phyloP scores from a whole-genome alignment of 92 coral and sea anemone species.

The Umimayanthus chanpuru region DNA sequence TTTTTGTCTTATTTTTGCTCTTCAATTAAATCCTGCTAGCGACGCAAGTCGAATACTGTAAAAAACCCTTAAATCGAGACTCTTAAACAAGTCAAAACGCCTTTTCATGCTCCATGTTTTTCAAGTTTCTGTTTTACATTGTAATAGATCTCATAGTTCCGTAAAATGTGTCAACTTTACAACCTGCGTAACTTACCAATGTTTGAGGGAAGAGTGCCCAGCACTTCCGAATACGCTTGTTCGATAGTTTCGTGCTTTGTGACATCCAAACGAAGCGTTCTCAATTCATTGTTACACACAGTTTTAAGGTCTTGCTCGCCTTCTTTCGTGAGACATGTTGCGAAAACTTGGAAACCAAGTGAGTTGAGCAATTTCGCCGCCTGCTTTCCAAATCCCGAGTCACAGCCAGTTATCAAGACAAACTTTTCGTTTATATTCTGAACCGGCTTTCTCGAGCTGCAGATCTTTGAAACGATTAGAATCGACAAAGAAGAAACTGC shows the following conservation, averaged over 20 bases:
- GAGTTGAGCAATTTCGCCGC: conserved; percentile 49
- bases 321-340: conserved; percentile 52
- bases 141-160: no score
- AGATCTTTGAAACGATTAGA: background rate
- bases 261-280: conserved; percentile 52
- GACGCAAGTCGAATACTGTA: no score
- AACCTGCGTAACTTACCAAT: conserved; percentile 14
- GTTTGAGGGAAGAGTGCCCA: conserved; percentile 18
- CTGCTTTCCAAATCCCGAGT: conserved; percentile 55
- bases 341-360: conserved; percentile 55
- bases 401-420: conserved; percentile 61
- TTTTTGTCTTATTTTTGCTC: no score
- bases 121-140: no score
- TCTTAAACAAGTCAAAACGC: no score
- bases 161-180: no score
- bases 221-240: conserved; percentile 46
- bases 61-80: no score
- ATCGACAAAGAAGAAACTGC: background rate
- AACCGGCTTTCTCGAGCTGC: conserved; percentile 6
- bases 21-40: no score
- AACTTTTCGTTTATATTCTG: conserved; percentile 20
- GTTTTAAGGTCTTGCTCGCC: conserved; percentile 42
- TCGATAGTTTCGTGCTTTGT: conserved; percentile 42
- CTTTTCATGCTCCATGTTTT: no score
- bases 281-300: conserved; percentile 37